Evolutionary conservation across 2,888 invertebrate species (phyloP), one percentile per base, ranked within the genome.

Genomic region (Strigamia crassipes): DNA sequence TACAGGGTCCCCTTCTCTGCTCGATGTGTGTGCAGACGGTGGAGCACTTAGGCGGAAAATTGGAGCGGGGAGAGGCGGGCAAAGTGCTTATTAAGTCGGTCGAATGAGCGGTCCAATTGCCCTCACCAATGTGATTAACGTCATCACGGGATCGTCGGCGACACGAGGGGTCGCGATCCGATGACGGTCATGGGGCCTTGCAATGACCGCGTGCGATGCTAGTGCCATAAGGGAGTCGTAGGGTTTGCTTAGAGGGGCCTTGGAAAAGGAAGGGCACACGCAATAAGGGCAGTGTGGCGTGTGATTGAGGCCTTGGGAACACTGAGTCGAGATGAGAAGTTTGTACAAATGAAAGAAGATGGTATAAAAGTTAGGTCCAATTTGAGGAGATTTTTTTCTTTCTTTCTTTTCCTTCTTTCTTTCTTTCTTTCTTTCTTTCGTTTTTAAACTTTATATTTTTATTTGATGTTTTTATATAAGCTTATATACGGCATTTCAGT

Each of bases 101-200:
- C 46, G 31, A 51, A 80, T 80, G 80, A 80, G 80, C 51, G 27
- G 66, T 61, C 80, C 42, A 80, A 80, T 73, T 80, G 46, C 42
- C 80, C 27, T 51, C 80, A 61, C 34, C 31, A 81, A 81, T 81
- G 81, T 81, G 81, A 81, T 81, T 81, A 81, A 81, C 81, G 66
- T 38, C 42, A 42, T 78, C 81, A 38, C 46, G 66, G 81, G 38
- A 46, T 80, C 80, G 80, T 80, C 80, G 23, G 21, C 80, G 80
- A 80, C 46, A 78, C 79, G 79, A 78, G 41, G 56, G 41, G 79
- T 78, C 79, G 21, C 79, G 42, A 78, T 34, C 34, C 73, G 73
- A 73, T n/a, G 73, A 73, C 73, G 73, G 73, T 78, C 79, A 23
- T 34, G 79, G 79, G 79, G 42, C 31, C 79, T 15, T 38, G 79